Percentiles rank a stretch among this genome's conserved stretches.
phyloP scores from a whole-genome alignment of 2,797 vertebrate species.

The Chelon auratus region DNA sequence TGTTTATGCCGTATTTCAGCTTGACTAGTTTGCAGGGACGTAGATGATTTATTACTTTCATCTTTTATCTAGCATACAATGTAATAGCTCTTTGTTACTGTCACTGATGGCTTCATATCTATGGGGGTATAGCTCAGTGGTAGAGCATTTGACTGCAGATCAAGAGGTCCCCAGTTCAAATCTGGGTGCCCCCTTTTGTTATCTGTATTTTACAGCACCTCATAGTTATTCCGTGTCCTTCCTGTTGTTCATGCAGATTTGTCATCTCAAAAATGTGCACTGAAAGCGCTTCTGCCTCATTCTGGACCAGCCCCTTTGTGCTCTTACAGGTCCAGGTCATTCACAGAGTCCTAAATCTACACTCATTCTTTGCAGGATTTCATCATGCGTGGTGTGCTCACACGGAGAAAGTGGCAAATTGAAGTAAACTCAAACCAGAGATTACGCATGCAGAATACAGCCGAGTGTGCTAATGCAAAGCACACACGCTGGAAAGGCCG shows the following conservation, averaged over 20 bases:
- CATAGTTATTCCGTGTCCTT: not conserved
- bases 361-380: not conserved
- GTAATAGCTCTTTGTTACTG: slow-evolving; percentile 9
- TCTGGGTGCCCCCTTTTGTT: not conserved
- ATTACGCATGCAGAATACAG: not conserved
- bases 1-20: not conserved
- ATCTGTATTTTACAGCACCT: not conserved
- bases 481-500: not conserved
- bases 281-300: not conserved
- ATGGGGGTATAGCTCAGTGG: slow-evolving; percentile 19
- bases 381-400: not conserved
- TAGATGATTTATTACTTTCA: slow-evolving; percentile 49
- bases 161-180: slow-evolving; percentile 58
- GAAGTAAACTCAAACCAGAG: not conserved
- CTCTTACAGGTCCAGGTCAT: not conserved
- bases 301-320: not conserved
- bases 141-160: slow-evolving; percentile 73
- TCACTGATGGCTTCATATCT: not conserved
- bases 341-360: not conserved
- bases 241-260: not conserved
- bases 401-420: not conserved
- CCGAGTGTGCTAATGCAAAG: not conserved
- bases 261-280: not conserved
- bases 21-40: slow-evolving; percentile 17
- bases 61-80: slow-evolving; percentile 33